Percentiles rank a stretch among this genome's conserved stretches.
These are phyloP conservation scores for Trichoplusia ni DNA, from an alignment of 1,140 invertebrate species.

Conservation along the genomic window DNA sequence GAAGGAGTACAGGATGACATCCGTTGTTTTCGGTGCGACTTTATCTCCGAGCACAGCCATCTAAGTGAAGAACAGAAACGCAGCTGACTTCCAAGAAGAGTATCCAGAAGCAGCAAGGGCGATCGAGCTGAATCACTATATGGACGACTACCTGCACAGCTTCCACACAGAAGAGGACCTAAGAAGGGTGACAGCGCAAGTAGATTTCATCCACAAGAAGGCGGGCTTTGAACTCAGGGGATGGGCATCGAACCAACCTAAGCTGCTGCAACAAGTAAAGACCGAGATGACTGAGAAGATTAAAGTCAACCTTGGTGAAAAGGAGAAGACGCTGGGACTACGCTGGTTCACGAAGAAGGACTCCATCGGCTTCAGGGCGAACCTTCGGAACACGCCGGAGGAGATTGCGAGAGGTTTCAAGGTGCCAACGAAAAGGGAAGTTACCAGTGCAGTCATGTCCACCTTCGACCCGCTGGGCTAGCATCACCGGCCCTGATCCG, in stretches of 20 bases:
- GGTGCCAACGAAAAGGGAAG: slow-evolving; percentile 32
- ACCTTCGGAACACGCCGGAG: slow-evolving; percentile 14
- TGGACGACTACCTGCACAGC: slow-evolving; percentile 53
- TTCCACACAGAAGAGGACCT: slow-evolving; percentile 1
- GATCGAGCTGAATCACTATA: slow-evolving; percentile 48
- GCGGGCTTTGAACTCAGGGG: slow-evolving; percentile 13
- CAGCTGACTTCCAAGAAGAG: slow-evolving; percentile 33
- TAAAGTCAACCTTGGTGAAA: not conserved
- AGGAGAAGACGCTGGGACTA: slow-evolving; percentile 13
- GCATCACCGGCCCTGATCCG: too few species aligned
- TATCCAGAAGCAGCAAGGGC: slow-evolving; percentile 43
- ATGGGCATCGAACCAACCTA: not conserved
- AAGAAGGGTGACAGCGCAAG: not conserved
- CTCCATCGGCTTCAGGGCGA: slow-evolving; percentile 12
- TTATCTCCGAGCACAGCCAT: slow-evolving; percentile 49
- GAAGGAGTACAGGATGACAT: slow-evolving; percentile 46
- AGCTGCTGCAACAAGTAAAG: too few species aligned
- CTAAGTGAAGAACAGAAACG: slow-evolving; percentile 52
- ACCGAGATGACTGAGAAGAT: not conserved
- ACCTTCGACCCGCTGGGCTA: too few species aligned
- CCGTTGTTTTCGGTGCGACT: slow-evolving; percentile 52
- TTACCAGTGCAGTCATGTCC: too few species aligned
- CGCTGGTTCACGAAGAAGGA: slow-evolving; percentile 8
- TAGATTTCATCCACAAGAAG: not conserved
- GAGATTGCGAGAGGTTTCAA: not conserved